Conservation (phyloP, 2,888 invertebrate species). For the Drosophila colorata region DNA sequence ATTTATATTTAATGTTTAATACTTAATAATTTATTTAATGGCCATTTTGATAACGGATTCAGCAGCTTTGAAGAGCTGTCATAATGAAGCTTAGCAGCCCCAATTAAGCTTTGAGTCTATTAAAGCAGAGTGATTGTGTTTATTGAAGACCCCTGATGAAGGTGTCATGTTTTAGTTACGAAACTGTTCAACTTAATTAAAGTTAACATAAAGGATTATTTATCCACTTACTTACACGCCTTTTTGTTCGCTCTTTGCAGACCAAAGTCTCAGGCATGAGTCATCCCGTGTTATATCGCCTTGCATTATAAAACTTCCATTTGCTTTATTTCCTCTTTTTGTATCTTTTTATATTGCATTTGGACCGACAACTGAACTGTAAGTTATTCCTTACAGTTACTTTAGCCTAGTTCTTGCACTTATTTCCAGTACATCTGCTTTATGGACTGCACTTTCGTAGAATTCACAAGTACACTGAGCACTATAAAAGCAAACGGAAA, state of each 20-base stretch:
- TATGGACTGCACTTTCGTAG: slow-evolving; percentile 45
- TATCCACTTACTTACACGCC: too few relatives aligned
- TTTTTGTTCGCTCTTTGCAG: too few relatives aligned
- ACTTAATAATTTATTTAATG: slow-evolving; percentile 37
- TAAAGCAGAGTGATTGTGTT: neutral
- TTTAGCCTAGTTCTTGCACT: slow-evolving; percentile 11
- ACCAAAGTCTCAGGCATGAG: too few relatives aligned
- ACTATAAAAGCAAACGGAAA: slow-evolving; percentile 31
- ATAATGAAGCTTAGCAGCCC: too few relatives aligned
- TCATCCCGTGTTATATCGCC: too few relatives aligned
- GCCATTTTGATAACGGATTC: neutral
- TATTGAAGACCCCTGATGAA: neutral
- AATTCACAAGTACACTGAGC: slow-evolving; percentile 17
- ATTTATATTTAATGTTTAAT: slow-evolving; percentile 19
- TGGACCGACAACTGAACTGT: slow-evolving; percentile 12
- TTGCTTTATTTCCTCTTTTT: slow-evolving; percentile 3
- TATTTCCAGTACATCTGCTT: slow-evolving; percentile 31
- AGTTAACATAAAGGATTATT: too few relatives aligned
- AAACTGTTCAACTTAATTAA: too few relatives aligned
- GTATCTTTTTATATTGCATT: neutral
- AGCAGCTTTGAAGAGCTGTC: neutral
- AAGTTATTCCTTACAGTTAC: slow-evolving; percentile 8
- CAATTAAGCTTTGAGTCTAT: too few relatives aligned
- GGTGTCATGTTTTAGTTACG: neutral
- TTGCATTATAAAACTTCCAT: neutral